phyloP scores from a whole-genome alignment of 1,140 invertebrate genomes.

The Zaprionus gabonicus region DNA sequence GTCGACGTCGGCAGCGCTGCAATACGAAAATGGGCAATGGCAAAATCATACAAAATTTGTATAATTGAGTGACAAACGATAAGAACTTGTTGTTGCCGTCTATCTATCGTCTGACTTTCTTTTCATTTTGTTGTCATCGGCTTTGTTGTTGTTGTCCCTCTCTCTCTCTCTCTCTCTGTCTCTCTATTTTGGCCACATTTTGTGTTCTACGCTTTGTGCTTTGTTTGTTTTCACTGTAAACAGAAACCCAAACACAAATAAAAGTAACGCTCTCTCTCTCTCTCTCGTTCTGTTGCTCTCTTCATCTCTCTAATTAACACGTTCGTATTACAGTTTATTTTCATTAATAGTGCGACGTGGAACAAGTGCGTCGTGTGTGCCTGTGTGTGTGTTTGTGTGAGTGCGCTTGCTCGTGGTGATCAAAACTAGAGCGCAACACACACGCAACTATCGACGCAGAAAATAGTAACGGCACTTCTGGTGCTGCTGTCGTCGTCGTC shows the following conservation, averaged over 20 bases:
- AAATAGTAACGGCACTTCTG: conserved; percentile 61
- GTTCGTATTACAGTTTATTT: conserved; percentile 71
- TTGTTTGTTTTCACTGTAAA: conserved; percentile 54
- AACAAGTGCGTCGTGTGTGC: conserved; percentile 42
- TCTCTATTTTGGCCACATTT: conserved; percentile 14
- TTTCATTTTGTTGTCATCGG: conserved; percentile 8
- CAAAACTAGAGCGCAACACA: conserved; percentile 36
- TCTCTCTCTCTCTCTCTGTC: neutral
- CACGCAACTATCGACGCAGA: conserved; percentile 47
- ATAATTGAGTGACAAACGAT: conserved; percentile 71
- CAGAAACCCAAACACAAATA: conserved; percentile 27
- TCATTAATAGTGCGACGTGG: conserved; percentile 68
- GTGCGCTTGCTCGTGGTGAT: neutral
- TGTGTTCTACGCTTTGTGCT: conserved; percentile 7
- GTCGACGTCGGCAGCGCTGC: conserved; percentile 8
- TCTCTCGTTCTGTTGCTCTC: neutral
- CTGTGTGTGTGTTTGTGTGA: neutral
- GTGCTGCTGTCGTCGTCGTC: neutral
- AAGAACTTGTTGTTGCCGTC: conserved; percentile 47
- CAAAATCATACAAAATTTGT: conserved; percentile 55
- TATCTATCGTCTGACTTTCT: conserved; percentile 55
- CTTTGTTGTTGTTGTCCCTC: conserved; percentile 5
- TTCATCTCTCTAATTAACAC: conserved; percentile 62
- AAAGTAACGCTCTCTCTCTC: conserved; percentile 12
- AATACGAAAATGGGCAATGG: conserved; percentile 36